Base-by-base conservation (phyloP, 2,888 invertebrate species). In the Bembecia ichneumoniformis region DNA sequence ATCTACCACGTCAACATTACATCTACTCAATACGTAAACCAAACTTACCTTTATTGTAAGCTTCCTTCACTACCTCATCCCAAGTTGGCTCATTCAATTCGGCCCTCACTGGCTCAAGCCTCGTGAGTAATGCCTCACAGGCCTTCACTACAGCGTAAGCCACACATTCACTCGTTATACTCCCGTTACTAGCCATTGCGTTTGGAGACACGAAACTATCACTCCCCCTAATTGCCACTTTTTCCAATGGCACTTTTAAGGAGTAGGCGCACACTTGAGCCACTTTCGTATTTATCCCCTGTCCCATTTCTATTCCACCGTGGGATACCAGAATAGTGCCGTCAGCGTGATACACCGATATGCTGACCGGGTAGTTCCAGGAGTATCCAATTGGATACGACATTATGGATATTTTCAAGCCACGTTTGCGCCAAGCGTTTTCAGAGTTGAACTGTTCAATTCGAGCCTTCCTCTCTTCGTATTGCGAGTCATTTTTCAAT, bases 401-500 rank as follows among this genome's bases (percentile, higher is more conserved):
- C 90, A 94, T 90, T 0, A 92, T 84, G 0, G 91, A 86, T 0
- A 93, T 54, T 11, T 88, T 81, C 1, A 93, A 71, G 0, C 90
- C 92, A 43, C 89, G 89, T 67, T 95, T 95, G 64, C 89, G 92
- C 94, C 94, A 95, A 15, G 93, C 88, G 73, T 94, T 94, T 50
- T 88, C 63, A 1, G 74, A 60, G 62, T 93, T 93, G 61, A 89
- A 93, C 34, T 79, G 73, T 0, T 75, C 74, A 7, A 92, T 86
- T 45, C 79, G 82, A 10, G 63, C 63, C 55, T 75, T 82, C 35
- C 93, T 76, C 0, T 74, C 71, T 0, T 88, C 82, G 60, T 88
- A 91, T 40, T 91, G 82, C 0, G 89, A 84, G 53, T 89, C 89
- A 46, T 68, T 75, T 66, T 88, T 88, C 54, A 92, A 74, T n/a